phyloP scores from a whole-genome alignment of 2,113 vertebrate genomes.

The Zeus faber region DNA sequence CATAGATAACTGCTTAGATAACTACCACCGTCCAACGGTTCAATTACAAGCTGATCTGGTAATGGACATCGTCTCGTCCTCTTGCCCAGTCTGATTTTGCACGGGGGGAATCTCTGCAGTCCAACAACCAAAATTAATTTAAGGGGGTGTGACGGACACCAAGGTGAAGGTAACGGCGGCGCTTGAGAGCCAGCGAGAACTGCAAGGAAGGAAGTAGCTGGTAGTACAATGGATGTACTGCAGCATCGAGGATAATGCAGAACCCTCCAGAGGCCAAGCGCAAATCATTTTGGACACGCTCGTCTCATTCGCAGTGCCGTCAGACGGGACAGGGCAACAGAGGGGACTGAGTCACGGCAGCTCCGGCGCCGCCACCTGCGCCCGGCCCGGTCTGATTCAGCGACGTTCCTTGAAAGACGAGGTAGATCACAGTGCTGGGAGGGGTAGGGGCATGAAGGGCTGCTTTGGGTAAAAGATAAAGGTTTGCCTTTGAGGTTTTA shows the following conservation, averaged over 20 bases:
- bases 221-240: conserved; percentile 46
- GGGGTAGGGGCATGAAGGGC: not conserved
- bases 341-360: conserved; percentile 31
- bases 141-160: not conserved
- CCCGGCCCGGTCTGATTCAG: conserved; percentile 18
- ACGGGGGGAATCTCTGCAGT: too few relatives aligned
- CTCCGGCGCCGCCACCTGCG: conserved; percentile 21
- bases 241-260: conserved; percentile 25
- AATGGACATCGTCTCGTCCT: too few relatives aligned
- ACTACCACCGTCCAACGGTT: too few relatives aligned
- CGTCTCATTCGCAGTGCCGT: conserved; percentile 12
- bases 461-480: conserved; percentile 8
- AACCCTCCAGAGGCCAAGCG: too few relatives aligned
- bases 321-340: conserved; percentile 10
- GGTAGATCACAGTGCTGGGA: too few relatives aligned
- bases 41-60: too few relatives aligned
- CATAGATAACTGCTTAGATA: too few relatives aligned
- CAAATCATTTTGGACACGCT: too few relatives aligned
- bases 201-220: conserved; percentile 28
- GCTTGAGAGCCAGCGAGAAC: conserved; percentile 29
- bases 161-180: not conserved
- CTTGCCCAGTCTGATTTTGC: too few relatives aligned
- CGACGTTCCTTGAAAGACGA: too few relatives aligned
- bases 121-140: too few relatives aligned
- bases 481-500: conserved; percentile 23